Base-by-base conservation (phyloP, 2,888 invertebrate genomes). In the Cheilosia urbana region DNA sequence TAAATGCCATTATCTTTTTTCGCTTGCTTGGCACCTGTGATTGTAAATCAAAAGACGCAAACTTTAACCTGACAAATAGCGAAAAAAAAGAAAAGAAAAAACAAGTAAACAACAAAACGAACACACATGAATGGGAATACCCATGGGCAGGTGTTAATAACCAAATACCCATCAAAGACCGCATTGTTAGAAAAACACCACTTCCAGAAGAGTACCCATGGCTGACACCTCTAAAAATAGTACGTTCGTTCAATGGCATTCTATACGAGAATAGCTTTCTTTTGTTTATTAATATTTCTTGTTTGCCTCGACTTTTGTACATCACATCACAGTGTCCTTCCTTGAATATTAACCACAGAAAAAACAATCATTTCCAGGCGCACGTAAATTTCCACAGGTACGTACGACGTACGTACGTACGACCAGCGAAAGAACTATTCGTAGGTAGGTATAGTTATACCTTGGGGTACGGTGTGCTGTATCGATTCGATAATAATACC, bases 321-420 rank as follows among this genome's bases (percentile, higher is more conserved):
- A 63, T 45, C 57, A 57, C 73, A 63, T 47, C 40, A 30, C 30
- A 53, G 57, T 51, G 65, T 75, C 55, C 80, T 80, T 80, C 66
- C 73, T 80, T 85, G 80, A 79, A 85, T 85, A 85, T 71, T 85
- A 85, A 85, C 75, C 65, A 71, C 69, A 57, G 21, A 37, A 47
- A 53, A 53, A 63, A 45, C 19, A 82, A 30, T 42, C 71, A 55
- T 55, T 53, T 17, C 13, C 51, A 65, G 47, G 27, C 63, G 17
- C 77, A 72, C 60, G 60, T 72, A 49, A 37, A 34, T 49, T 30
- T 19, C 42, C 45, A n/a, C 45, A 45, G 45, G 42, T 42, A 58
- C 27, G 11, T 30, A 60, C 15, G 9, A 49, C 51, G 27, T 19
- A 45, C 7, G 11, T 45, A 34, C 13, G 17, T 34, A 2, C 19